Percentiles rank a stretch among this genome's conserved stretches.
Evolutionary conservation across 2,797 vertebrate genomes (phyloP).

Genomic region (Melanotaenia maccullochi): DNA sequence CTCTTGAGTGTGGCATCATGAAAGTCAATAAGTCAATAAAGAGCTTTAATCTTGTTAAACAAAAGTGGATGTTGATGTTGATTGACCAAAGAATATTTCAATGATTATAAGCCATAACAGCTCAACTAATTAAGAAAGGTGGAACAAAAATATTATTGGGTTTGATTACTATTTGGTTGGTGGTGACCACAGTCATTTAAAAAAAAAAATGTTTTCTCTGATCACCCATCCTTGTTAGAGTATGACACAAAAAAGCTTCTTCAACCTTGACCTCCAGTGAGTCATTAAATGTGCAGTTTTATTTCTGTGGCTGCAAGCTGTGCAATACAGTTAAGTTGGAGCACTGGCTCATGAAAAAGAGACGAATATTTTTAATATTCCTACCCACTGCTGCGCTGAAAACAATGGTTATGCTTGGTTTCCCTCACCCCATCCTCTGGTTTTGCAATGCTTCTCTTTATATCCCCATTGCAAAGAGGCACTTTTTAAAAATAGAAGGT

Average conservation of each 20-base stretch:
- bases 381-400: conserved; percentile 23
- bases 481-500: conserved; percentile 62
- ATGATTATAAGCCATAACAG: too few relatives aligned
- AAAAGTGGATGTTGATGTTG: not conserved
- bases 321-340: conserved; percentile 26
- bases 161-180: not conserved
- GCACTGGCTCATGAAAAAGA: conserved; percentile 24
- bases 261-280: conserved; percentile 50
- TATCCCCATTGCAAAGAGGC: conserved; percentile 42
- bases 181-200: not conserved
- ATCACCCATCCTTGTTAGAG: conserved; percentile 27
- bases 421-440: conserved; percentile 43
- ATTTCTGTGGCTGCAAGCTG: conserved; percentile 26
- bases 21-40: conserved; percentile 31
- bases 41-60: conserved; percentile 22
- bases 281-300: conserved; percentile 34
- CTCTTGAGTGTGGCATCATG: conserved; percentile 3
- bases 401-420: conserved; percentile 45
- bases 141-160: not conserved
- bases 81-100: not conserved
- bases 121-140: not conserved
- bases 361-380: conserved; percentile 40
- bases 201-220: not conserved
- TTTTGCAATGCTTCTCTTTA: conserved; percentile 52
- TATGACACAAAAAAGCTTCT: conserved; percentile 24